Percentiles rank a stretch among this genome's conserved stretches.
phyloP scores from a whole-genome alignment of 2,888 invertebrate species.

The Colletes collaris region DNA sequence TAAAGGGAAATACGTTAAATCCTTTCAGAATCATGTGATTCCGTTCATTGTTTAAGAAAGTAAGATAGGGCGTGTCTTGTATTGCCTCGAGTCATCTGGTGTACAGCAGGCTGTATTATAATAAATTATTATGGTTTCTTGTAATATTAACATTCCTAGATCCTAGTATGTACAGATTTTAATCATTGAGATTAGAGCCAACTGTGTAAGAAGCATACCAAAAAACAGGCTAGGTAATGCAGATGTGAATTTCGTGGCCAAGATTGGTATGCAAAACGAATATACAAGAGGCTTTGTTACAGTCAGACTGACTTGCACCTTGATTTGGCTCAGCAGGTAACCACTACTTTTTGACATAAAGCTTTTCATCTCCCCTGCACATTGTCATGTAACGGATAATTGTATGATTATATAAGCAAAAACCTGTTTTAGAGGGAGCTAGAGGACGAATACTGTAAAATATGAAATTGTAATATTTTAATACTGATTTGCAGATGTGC shows the following conservation, averaged over 20 bases:
- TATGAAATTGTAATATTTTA: slow-evolving; percentile 84
- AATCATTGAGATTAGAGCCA: slow-evolving; percentile 75
- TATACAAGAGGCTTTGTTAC: slow-evolving; percentile 72
- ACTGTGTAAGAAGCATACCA: slow-evolving; percentile 67
- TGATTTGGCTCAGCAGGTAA: slow-evolving; percentile 64
- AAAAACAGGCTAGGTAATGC: slow-evolving; percentile 56
- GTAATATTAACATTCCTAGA: slow-evolving; percentile 80
- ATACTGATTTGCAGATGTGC: slow-evolving; percentile 84
- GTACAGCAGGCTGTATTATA: slow-evolving; percentile 82
- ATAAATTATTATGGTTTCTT: slow-evolving; percentile 82
- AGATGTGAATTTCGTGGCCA: slow-evolving; percentile 63
- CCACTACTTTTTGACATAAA: slow-evolving; percentile 67
- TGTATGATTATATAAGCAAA: slow-evolving; percentile 67
- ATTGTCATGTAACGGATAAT: slow-evolving; percentile 69
- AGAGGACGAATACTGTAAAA: slow-evolving; percentile 80
- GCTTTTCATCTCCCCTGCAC: slow-evolving; percentile 71
- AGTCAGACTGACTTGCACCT: slow-evolving; percentile 71
- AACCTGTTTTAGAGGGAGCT: slow-evolving; percentile 71
- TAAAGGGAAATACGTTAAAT: slow-evolving; percentile 65
- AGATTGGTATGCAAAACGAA: slow-evolving; percentile 63
- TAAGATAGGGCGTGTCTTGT: slow-evolving; percentile 73
- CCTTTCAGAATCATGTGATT: slow-evolving; percentile 59
- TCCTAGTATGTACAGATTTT: slow-evolving; percentile 77
- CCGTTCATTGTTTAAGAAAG: slow-evolving; percentile 61
- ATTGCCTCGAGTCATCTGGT: slow-evolving; percentile 81